Base-by-base conservation (phyloP, 2,888 invertebrate genomes). In the Melieria picta region DNA sequence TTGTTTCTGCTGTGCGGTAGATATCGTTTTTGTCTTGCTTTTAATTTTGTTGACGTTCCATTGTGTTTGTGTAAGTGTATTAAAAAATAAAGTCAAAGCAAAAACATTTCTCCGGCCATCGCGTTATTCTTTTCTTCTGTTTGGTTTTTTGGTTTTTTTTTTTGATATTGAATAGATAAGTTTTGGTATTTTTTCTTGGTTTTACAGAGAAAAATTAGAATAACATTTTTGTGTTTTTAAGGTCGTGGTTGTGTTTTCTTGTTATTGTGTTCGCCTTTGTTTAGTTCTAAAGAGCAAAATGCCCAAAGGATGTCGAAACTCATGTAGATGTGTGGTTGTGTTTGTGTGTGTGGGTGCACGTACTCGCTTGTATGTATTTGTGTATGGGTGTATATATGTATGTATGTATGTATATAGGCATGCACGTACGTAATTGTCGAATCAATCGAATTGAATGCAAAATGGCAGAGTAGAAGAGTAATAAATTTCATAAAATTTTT, bases 91-190 rank as follows among this genome's bases (percentile, higher is more conserved):
- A 30, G 30, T 30, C 30, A 30, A 30, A 30, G 30, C 30, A 30
- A 30, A 30, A 30, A 30, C 30, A 30, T 30, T 30, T 3, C 30
- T 30, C 30, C 30, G 30, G 30, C 30, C 30, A 30, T 30, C 30
- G 30, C 30, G 30, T 30, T 30, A 3, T 30, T 30, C 30, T 30
- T 30, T 30, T 30, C 3, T 30, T 30, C 30, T 30, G 30, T 30
- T 30, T 30, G 30, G 30, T 30, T 16, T 13, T 16, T 47, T 13
- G n/a, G 13, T 61, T 61, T 61, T 9, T 47, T 30, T 62, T 62
- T 16, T 63, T 63, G 56, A 56, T 46, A 47, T 47, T 56, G 56
- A 65, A 52, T 52, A 65, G 42, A 65, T 55, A 65, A 13, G 52
- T 52, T 52, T 52, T 52, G 13, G 11, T 52, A n/a, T 52, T 11